phyloP scores from a whole-genome alignment of 1,140 invertebrate species.

The Anastrepha ludens region DNA sequence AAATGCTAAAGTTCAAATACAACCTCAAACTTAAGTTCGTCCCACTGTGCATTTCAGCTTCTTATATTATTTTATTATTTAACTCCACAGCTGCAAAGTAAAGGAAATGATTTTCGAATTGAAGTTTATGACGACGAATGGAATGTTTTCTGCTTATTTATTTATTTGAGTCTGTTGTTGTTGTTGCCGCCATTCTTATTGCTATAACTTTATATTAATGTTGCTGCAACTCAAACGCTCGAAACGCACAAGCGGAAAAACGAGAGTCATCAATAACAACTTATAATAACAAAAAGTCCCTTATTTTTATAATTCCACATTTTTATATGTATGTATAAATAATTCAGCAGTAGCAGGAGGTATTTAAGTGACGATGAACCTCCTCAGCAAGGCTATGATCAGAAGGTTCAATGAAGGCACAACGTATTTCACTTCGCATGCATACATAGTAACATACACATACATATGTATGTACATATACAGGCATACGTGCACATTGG shows the following conservation, averaged over 20 bases:
- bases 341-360: not conserved
- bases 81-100: slow-evolving; percentile 65
- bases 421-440: slow-evolving; percentile 7
- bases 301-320: slow-evolving; percentile 44
- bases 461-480: not conserved
- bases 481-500: not conserved
- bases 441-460: not conserved
- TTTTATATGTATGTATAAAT: slow-evolving; percentile 32
- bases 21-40: not conserved
- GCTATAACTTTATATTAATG: slow-evolving; percentile 58
- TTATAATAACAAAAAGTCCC: slow-evolving; percentile 47
- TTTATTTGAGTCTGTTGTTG: slow-evolving; percentile 45
- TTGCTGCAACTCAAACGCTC: slow-evolving; percentile 45
- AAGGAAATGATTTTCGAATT: slow-evolving; percentile 74
- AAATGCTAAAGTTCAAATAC: too few species aligned
- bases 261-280: slow-evolving; percentile 46
- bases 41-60: not conserved
- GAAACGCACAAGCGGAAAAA: slow-evolving; percentile 57
- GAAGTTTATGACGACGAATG: slow-evolving; percentile 73
- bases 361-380: not conserved
- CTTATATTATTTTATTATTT: slow-evolving; percentile 50
- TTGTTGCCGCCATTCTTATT: slow-evolving; percentile 48
- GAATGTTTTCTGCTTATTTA: slow-evolving; percentile 64
- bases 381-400: not conserved
- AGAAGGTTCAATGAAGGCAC: not conserved